Percentiles rank a stretch among this genome's conserved stretches.
phyloP scores from a whole-genome alignment of 2,888 invertebrate species.

The Sphaeridia pumilis region DNA sequence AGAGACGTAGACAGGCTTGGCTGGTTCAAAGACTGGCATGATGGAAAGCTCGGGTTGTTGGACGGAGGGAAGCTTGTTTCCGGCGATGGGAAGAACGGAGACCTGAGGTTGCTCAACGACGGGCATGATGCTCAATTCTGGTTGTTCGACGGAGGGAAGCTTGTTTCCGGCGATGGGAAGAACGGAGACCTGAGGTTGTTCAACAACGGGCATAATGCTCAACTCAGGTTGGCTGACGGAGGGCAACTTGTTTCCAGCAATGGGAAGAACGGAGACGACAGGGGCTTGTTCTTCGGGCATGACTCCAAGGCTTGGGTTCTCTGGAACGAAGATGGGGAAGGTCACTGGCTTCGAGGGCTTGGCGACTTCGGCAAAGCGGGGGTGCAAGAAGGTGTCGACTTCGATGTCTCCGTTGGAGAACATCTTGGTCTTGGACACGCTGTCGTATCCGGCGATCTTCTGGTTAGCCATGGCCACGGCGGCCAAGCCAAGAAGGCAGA shows the following conservation, averaged over 20 bases:
- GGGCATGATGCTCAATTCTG: no score
- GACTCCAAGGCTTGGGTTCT: not conserved
- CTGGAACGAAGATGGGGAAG: not conserved
- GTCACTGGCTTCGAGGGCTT: not conserved
- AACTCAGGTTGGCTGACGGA: not conserved
- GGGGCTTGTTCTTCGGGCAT: no score
- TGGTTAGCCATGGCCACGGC: conserved; percentile 3
- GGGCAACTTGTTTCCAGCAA: not conserved
- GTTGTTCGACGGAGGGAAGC: no score
- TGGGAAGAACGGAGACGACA: not conserved
- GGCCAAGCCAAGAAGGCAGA: conserved; percentile 8
- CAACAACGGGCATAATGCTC: not conserved
- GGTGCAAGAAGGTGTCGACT: conserved; percentile 1
- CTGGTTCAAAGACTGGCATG: not conserved
- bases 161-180: not conserved
- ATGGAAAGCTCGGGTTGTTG: not conserved
- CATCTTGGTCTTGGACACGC: not conserved
- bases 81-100: no score
- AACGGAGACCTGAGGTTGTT: not conserved
- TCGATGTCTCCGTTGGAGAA: not conserved
- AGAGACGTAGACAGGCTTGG: not conserved
- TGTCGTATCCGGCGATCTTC: not conserved
- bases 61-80: no score
- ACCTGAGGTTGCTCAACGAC: no score
- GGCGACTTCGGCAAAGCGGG: not conserved